A percentile compares a stretch with the other conserved stretches of the same genome.
Conservation (phyloP, 2,888 invertebrate genomes). For the Temnothorax ravouxi region DNA sequence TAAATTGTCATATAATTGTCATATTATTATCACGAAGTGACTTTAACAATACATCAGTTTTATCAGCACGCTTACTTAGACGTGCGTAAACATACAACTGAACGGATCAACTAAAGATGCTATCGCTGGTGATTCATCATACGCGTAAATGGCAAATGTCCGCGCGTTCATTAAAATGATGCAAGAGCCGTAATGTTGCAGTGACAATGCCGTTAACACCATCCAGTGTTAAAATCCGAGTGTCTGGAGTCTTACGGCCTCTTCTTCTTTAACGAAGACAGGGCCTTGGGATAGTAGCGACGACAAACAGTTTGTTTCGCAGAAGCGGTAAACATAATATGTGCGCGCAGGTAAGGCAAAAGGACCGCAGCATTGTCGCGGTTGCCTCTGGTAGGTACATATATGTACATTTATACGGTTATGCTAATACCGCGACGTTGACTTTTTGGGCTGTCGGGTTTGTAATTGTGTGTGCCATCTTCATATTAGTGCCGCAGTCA, state of each 20-base stretch:
- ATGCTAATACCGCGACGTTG: conserved; percentile 68
- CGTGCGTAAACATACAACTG: background rate
- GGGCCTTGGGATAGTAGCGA: background rate
- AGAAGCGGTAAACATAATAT: conserved; percentile 54
- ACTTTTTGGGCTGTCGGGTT: conserved; percentile 54
- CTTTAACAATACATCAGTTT: background rate
- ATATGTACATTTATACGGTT: conserved; percentile 52
- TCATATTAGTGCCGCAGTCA: conserved; percentile 12
- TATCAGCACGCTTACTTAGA: background rate
- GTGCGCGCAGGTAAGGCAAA: conserved; percentile 37
- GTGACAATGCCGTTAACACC: background rate
- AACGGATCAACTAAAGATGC: background rate
- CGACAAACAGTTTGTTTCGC: conserved; percentile 41
- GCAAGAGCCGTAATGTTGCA: conserved; percentile 3
- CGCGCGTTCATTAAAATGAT: background rate
- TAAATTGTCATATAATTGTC: no score
- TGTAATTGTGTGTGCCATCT: conserved; percentile 63
- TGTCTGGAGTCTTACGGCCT: background rate
- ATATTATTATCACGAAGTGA: background rate
- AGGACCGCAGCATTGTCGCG: conserved; percentile 23
- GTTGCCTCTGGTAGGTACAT: conserved; percentile 1
- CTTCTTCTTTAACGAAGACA: conserved; percentile 19
- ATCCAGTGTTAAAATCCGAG: background rate
- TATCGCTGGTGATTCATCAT: conserved; percentile 27
- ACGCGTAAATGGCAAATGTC: conserved; percentile 3